A percentile compares a stretch with the other conserved stretches of the same genome.
Evolutionary conservation across 2,888 invertebrate species (phyloP).

Genomic region (Caenorhabditis virilis): DNA sequence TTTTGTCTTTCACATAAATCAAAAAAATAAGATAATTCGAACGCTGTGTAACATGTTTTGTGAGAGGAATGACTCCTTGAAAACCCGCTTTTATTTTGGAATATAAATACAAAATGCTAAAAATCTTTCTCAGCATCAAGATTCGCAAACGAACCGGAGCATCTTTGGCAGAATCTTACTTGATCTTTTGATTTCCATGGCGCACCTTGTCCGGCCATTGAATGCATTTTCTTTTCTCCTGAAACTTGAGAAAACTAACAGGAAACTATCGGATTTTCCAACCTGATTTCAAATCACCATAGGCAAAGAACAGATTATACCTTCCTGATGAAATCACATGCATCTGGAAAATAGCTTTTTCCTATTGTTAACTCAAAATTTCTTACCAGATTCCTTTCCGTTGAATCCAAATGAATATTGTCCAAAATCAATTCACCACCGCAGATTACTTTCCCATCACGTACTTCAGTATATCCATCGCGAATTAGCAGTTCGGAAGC

Average conservation of each 20-base stretch:
- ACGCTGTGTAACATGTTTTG: too few relatives aligned
- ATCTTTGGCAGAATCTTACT: constrained; percentile 42
- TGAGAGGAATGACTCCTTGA: too few relatives aligned
- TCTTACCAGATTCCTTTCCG: constrained; percentile 39
- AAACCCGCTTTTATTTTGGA: too few relatives aligned
- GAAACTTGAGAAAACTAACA: too few relatives aligned
- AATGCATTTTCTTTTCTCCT: constrained; percentile 38
- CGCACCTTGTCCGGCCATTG: constrained; percentile 40
- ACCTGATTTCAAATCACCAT: constrained; percentile 32
- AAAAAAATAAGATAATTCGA: too few relatives aligned
- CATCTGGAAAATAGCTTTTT: constrained; percentile 17
- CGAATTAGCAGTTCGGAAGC: constrained; percentile 39
- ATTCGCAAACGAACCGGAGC: constrained; percentile 34
- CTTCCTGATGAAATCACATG: constrained; percentile 39
- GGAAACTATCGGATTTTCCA: neutral
- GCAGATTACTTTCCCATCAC: constrained; percentile 39
- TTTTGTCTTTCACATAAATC: too few relatives aligned
- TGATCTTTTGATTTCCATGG: constrained; percentile 47
- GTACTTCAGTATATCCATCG: constrained; percentile 39
- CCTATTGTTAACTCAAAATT: neutral
- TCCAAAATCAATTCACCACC: constrained; percentile 48
- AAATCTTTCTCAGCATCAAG: constrained; percentile 14
- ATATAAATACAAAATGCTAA: too few relatives aligned
- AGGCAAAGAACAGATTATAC: constrained; percentile 42
- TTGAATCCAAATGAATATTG: constrained; percentile 29